A percentile compares a stretch with the other conserved stretches of the same genome.
Conservation (phyloP, 2,113 vertebrate genomes). For the Muntiacus muntjak region DNA sequence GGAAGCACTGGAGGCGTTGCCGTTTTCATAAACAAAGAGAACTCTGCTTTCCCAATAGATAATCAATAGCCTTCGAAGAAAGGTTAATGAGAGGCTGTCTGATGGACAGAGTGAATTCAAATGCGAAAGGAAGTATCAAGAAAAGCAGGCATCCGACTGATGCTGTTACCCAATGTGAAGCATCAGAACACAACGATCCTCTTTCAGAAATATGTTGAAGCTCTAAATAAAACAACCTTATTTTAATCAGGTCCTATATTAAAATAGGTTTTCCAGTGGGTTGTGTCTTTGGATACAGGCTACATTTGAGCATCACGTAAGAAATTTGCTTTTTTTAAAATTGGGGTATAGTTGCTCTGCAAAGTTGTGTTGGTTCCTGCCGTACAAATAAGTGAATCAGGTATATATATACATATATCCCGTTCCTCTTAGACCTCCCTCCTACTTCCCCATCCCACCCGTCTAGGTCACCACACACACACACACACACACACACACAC, state of each 20-base stretch:
- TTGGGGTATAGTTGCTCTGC: background rate
- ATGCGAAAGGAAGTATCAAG: background rate
- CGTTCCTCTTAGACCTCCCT: background rate
- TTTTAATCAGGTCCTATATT: background rate
- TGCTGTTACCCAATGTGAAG: background rate
- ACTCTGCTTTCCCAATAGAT: background rate
- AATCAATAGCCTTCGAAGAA: background rate
- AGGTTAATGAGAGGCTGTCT: background rate
- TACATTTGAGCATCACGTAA: background rate
- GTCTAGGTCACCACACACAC: background rate
- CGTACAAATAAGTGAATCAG: background rate
- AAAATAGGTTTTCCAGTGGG: background rate
- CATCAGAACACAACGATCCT: background rate
- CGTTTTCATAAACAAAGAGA: background rate
- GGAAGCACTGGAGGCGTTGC: fast-evolving
- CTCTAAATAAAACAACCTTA: background rate
- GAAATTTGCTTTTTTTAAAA: background rate
- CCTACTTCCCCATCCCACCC: background rate
- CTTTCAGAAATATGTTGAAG: background rate
- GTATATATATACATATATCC: background rate
- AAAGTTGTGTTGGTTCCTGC: background rate
- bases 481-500: background rate
- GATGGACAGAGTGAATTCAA: background rate
- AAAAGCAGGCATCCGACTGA: background rate
- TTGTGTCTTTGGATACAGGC: background rate